Evolutionary conservation across 2,888 invertebrate species (phyloP).

Genomic region (Zonitis immaculata): DNA sequence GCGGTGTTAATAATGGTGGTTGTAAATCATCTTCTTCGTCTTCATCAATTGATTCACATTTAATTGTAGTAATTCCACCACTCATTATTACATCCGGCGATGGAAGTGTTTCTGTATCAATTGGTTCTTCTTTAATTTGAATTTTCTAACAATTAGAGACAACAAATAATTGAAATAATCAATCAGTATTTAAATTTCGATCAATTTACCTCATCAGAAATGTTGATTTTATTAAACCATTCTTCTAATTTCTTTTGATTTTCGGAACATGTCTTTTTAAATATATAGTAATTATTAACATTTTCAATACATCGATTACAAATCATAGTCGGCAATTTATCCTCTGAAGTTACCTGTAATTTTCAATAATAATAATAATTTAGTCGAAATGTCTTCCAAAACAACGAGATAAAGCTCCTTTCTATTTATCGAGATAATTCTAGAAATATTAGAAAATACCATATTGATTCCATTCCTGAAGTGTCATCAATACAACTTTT

Average conservation of each 20-base stretch:
- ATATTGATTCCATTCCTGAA: no score
- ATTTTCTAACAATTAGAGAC: slow-evolving; percentile 36
- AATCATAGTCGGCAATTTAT: slow-evolving; percentile 62
- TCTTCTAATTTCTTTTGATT: slow-evolving; percentile 62
- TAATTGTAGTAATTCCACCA: slow-evolving; percentile 15
- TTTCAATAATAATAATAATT: slow-evolving; percentile 22
- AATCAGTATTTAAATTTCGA: neutral
- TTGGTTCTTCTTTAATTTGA: slow-evolving; percentile 41
- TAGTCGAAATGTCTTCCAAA: neutral
- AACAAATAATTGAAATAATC: slow-evolving; percentile 6
- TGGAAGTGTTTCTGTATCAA: slow-evolving; percentile 22
- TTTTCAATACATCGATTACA: slow-evolving; percentile 60
- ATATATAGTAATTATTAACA: slow-evolving; percentile 63
- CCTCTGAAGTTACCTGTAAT: slow-evolving; percentile 60
- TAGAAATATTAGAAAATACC: neutral
- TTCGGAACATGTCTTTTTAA: slow-evolving; percentile 60
- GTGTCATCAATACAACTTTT: no score
- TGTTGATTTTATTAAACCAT: slow-evolving; percentile 49
- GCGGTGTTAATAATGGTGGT: slow-evolving; percentile 34
- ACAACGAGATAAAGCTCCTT: neutral
- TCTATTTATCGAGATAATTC: no score
- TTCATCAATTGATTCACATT: slow-evolving; percentile 30
- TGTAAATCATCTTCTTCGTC: slow-evolving; percentile 30
- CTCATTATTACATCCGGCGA: slow-evolving; percentile 18
- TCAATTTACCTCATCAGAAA: slow-evolving; percentile 12